A percentile compares a stretch with the other conserved stretches of the same genome.
Conservation (phyloP, 2,797 vertebrate species). For the Tinamus major region DNA sequence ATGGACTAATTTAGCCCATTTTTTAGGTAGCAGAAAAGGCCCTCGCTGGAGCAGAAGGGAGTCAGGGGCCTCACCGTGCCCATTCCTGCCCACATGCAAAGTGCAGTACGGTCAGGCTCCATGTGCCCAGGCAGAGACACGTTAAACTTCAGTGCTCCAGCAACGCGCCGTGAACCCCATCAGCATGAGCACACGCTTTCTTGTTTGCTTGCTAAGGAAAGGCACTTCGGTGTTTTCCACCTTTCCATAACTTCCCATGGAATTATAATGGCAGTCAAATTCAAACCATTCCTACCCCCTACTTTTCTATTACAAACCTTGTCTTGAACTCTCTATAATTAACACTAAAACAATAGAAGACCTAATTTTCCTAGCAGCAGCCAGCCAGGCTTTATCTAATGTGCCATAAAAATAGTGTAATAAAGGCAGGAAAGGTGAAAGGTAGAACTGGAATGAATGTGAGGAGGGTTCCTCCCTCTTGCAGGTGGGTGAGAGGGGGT, state of each 20-base stretch:
- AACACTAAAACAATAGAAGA: slow-evolving; percentile 65
- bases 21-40: background rate
- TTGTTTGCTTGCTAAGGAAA: slow-evolving; percentile 1
- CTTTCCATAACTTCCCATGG: slow-evolving; percentile 53
- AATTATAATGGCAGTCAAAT: slow-evolving; percentile 59
- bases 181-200: background rate
- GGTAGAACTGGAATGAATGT: background rate
- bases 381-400: slow-evolving; percentile 21
- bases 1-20: background rate
- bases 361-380: slow-evolving; percentile 54
- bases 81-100: background rate
- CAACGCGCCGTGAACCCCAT: background rate
- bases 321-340: slow-evolving; percentile 60
- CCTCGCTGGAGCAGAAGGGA: background rate
- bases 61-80: background rate
- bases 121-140: background rate
- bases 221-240: slow-evolving; percentile 13
- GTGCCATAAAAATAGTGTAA: background rate
- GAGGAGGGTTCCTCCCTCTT: background rate
- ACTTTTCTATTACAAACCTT: slow-evolving; percentile 42
- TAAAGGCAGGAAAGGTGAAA: background rate
- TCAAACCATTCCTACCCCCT: slow-evolving; percentile 4
- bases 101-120: background rate
- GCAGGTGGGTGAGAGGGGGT: background rate
- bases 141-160: background rate